phyloP scores from a whole-genome alignment of 2,113 vertebrate species.

The Dissostichus mawsoni region DNA sequence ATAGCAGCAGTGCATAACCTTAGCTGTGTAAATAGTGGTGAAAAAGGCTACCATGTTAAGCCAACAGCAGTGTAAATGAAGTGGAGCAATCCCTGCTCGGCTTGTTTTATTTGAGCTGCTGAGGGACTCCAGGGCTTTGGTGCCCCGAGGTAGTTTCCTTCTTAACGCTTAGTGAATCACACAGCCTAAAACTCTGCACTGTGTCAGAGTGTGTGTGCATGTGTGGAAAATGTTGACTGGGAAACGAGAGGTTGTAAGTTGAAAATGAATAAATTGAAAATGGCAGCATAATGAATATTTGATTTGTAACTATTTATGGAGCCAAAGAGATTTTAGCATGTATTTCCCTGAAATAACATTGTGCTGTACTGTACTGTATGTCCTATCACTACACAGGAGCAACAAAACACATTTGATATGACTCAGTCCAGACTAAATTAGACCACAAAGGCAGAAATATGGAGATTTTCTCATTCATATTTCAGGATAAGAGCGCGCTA shows the following conservation, averaged over 20 bases:
- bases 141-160: conserved; percentile 58
- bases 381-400: conserved; percentile 5
- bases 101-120: conserved; percentile 59
- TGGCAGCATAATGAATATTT: conserved; percentile 62
- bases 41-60: conserved; percentile 10
- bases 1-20: conserved; percentile 55
- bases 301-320: conserved; percentile 67
- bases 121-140: conserved; percentile 56
- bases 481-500: conserved; percentile 39
- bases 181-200: conserved; percentile 44
- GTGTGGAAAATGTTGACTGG: conserved; percentile 34
- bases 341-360: conserved; percentile 40
- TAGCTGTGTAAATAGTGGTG: conserved; percentile 37
- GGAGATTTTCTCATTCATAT: conserved; percentile 48
- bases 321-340: conserved; percentile 36
- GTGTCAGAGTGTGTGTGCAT: conserved; percentile 6
- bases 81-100: conserved; percentile 42
- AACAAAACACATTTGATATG: conserved; percentile 29
- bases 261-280: conserved; percentile 50
- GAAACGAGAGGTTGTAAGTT: conserved; percentile 41
- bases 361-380: conserved; percentile 11
- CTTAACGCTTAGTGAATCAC: conserved; percentile 58
- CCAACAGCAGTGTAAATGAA: conserved; percentile 39
- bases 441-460: conserved; percentile 29
- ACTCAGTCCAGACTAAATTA: conserved; percentile 42